Evolutionary conservation across 2,888 invertebrate species (phyloP).

Genomic region (Andrena hattorfiana): DNA sequence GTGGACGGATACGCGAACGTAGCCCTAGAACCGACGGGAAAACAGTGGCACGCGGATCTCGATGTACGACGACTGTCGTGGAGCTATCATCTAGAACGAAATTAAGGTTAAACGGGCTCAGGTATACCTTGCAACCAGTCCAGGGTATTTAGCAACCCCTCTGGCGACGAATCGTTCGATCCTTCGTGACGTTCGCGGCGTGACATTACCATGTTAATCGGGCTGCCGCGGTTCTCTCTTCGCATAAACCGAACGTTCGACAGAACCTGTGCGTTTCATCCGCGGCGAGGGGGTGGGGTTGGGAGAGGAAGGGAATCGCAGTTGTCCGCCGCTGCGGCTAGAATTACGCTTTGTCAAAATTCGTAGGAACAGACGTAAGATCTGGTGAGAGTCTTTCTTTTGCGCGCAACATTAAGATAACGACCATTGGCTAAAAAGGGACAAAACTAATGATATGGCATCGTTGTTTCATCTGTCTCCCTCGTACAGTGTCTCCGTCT

Average conservation of each 20-base stretch:
- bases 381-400: slow-evolving; percentile 56
- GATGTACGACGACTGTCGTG: slow-evolving; percentile 27
- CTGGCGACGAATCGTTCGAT: slow-evolving; percentile 65
- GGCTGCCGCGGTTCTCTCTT: slow-evolving; percentile 43
- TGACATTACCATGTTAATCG: slow-evolving; percentile 53
- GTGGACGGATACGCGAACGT: slow-evolving; percentile 48
- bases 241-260: slow-evolving; percentile 31
- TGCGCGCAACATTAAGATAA: slow-evolving; percentile 62
- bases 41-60: slow-evolving; percentile 46
- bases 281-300: not conserved
- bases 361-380: slow-evolving; percentile 43
- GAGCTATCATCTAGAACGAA: slow-evolving; percentile 37
- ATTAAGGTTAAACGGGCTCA: slow-evolving; percentile 71
- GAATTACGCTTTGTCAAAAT: slow-evolving; percentile 48
- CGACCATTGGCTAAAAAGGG: slow-evolving; percentile 54
- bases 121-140: slow-evolving; percentile 60
- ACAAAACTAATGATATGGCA: slow-evolving; percentile 61
- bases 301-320: slow-evolving; percentile 1
- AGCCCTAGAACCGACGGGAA: slow-evolving; percentile 35
- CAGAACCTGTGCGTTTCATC: slow-evolving; percentile 38
- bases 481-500: slow-evolving; percentile 40
- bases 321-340: slow-evolving; percentile 36
- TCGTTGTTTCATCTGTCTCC: slow-evolving; percentile 51
- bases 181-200: slow-evolving; percentile 68
- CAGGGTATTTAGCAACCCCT: slow-evolving; percentile 66